Evolutionary conservation across 2,888 invertebrate genomes (phyloP), one percentile per base, ranked within the genome.

Genomic region (Pristionchus arcanus): DNA sequence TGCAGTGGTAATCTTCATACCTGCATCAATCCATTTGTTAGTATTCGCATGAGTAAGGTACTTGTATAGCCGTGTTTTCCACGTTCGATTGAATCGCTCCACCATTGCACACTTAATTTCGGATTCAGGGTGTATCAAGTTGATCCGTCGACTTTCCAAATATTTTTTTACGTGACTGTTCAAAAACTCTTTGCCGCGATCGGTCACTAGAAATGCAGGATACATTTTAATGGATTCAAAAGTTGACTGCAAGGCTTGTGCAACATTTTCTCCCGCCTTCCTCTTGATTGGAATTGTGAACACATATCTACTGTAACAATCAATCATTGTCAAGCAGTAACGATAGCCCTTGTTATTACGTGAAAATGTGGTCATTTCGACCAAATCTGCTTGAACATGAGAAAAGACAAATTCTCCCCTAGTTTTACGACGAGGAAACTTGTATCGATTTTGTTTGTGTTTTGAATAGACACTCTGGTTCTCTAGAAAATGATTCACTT

Each of bases 11-110:
- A 66, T 21, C n/a, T 66, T 66, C 4, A 19, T n/a, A 11, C 25
- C 66, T n/a, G n/a, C n/a, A n/a, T 66, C 66, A n/a, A 66, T 66
- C 66, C 66, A 66, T n/a, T 66, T 66, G 21, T 66, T 66, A n/a
- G 66, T 66, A 4, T 66, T 66, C 11, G 21, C 11, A 3, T 21
- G 25, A 2, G 66, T 66, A 3, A 66, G n/a, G n/a, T 66, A 66
- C n/a, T 66, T 66, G 66, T n/a, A 66, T n/a, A 66, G n/a, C 2
- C 66, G 66, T n/a, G 66, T 66, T n/a, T 66, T n/a, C 66, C 66
- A 66, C 3, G 66, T 66, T 11, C 66, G 21, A 66, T 66, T 66
- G 66, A 66, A 66, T 11, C 66, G 66, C n/a, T 66, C 66, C n/a
- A 66, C 66, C 66, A 66, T n/a, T 66, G 66, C 21, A 11, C 66